Base-by-base conservation (phyloP, 2,888 invertebrate species). In the Netelia virgata region DNA sequence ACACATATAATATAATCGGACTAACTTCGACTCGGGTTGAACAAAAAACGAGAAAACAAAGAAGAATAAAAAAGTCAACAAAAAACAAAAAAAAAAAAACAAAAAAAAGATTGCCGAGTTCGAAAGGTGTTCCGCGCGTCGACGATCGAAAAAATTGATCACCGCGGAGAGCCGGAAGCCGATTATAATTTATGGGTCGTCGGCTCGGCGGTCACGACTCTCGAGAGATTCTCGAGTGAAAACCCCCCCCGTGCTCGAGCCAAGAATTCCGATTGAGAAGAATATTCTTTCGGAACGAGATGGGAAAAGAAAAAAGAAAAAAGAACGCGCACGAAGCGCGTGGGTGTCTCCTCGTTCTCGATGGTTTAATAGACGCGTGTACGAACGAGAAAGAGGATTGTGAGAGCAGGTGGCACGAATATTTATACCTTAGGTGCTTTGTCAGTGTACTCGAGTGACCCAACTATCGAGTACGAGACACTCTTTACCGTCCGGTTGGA, bases 361-460 rank as follows among this genome's bases (percentile, higher is more conserved):
- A 64, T 64, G 41, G 36, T 16, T 18, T 57, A 64, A 64, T 16
- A n/a, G 41, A 64, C n/a, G 28, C n/a, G 63, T 16, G 41, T 41
- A 41, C n/a, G 64, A 64, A 64, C 23, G 36, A 64, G 28, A 63
- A 14, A 41, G 36, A 61, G 69, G 50, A 63, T 61, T 72, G 14
- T 53, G 75, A 75, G 74, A 82, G 82, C 84, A 84, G 84, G 84
- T 84, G 84, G 84, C 59, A 55, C 61, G 53, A 50, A 47, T 76
- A 55, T 20, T 57, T 47, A 79, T 28, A 70, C 18, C 36, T 11
- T 74, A 59, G 81, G 63, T 81, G 69, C 84, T 84, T 84, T 84
- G 82, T 84, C 69, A 84, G 50, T 16, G 78, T 70, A 78, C 70
- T 63, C 70, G 84, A 82, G 77, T 84, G 84, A 82, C 84, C 84